These are phyloP conservation scores for Parambassis ranga DNA, from an alignment of 2,797 vertebrate species.

Conservation along the genomic window DNA sequence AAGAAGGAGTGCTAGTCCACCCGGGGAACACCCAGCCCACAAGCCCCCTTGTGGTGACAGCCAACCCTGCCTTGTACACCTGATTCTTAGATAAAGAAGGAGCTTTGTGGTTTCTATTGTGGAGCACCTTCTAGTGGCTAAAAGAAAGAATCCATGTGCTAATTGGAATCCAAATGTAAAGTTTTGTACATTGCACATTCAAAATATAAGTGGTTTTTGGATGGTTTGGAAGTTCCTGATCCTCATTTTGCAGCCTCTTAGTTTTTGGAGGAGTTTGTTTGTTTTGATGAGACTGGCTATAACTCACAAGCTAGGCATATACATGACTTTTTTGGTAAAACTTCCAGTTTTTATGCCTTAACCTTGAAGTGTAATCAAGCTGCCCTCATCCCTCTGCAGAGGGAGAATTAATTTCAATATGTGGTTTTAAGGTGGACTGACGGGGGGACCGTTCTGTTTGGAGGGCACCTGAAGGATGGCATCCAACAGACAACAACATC, in stretches of 20 bases:
- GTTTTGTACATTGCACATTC: too few species aligned
- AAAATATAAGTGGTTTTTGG: background rate
- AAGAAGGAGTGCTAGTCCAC: too few species aligned
- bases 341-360: background rate
- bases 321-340: background rate
- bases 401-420: constrained; percentile 1
- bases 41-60: too few species aligned
- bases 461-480: constrained; percentile 40
- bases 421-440: constrained; percentile 13
- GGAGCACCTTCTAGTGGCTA: too few species aligned
- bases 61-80: too few species aligned
- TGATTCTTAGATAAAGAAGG: too few species aligned
- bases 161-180: too few species aligned
- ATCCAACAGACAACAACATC: constrained; percentile 19
- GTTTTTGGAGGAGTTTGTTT: too few species aligned
- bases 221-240: background rate
- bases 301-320: background rate
- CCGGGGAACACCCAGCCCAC: too few species aligned
- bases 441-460: background rate
- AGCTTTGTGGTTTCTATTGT: too few species aligned
- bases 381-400: background rate
- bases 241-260: background rate
- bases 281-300: too few species aligned
- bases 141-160: too few species aligned
- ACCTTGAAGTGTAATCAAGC: background rate